These are phyloP conservation scores for Rhagoletis pomonella DNA, from an alignment of 1,140 invertebrate genomes.

Conservation along the genomic window DNA sequence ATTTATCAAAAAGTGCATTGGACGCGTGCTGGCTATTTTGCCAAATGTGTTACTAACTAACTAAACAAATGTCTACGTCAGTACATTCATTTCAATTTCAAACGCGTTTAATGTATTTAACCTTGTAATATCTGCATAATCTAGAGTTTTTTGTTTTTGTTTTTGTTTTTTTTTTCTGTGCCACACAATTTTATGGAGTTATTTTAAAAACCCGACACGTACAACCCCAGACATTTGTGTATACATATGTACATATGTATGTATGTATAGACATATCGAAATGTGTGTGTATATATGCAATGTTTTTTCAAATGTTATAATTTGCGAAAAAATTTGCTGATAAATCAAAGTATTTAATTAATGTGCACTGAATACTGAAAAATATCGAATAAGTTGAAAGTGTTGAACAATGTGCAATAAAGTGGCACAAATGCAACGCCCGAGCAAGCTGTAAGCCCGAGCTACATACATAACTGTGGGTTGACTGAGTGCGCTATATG, in stretches of 20 bases:
- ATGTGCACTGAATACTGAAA: slow-evolving; percentile 36
- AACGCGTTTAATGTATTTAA: slow-evolving; percentile 38
- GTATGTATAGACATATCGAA: not conserved
- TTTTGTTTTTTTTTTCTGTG: slow-evolving; percentile 14
- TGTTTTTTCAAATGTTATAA: slow-evolving; percentile 3
- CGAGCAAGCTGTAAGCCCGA: not conserved
- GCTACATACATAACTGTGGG: not conserved
- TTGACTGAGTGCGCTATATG: not conserved
- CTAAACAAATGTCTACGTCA: slow-evolving; percentile 10
- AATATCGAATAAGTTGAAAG: slow-evolving; percentile 17
- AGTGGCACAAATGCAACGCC: slow-evolving; percentile 16
- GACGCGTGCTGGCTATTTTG: not conserved
- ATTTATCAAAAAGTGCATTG: not conserved
- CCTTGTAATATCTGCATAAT: slow-evolving; percentile 47
- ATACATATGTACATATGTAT: not conserved
- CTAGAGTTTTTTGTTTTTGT: not conserved
- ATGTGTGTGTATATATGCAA: not conserved
- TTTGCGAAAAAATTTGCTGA: not conserved
- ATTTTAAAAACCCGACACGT: slow-evolving; percentile 29
- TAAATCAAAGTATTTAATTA: slow-evolving; percentile 30
- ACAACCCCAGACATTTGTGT: not conserved
- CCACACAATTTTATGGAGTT: slow-evolving; percentile 8
- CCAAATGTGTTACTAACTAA: not conserved
- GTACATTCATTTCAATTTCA: slow-evolving; percentile 43
- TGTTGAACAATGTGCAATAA: not conserved